Conservation (phyloP, 2,888 invertebrate genomes). For the Lamellibrachia satsuma region DNA sequence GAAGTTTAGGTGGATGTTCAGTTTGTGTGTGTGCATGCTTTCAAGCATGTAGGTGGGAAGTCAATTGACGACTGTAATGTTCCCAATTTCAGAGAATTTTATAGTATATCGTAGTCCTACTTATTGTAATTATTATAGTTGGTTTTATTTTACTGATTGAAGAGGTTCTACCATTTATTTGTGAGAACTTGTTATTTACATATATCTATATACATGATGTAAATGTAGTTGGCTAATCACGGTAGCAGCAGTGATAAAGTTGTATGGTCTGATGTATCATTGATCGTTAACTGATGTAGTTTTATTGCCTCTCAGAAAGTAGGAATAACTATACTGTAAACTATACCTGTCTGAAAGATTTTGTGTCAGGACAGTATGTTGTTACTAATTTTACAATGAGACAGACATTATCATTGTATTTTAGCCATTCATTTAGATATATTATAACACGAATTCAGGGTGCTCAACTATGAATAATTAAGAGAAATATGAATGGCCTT, state of each 20-base stretch:
- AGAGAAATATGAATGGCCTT: too few species aligned
- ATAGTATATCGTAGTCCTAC: background rate
- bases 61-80: background rate
- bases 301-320: background rate
- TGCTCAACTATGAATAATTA: too few species aligned
- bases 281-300: background rate
- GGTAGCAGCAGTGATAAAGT: background rate
- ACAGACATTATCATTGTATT: background rate
- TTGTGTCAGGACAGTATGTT: background rate
- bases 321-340: background rate
- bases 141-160: background rate
- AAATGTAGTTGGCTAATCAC: too few species aligned
- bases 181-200: background rate
- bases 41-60: background rate
- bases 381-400: background rate
- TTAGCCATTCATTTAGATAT: too few species aligned
- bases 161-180: background rate
- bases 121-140: background rate
- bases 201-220: background rate
- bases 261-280: background rate
- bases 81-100: background rate
- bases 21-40: background rate
- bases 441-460: too few species aligned
- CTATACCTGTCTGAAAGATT: background rate
- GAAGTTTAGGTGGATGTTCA: background rate